Conservation (phyloP, 1,140 invertebrate species). For the Nixonia krombeini region DNA sequence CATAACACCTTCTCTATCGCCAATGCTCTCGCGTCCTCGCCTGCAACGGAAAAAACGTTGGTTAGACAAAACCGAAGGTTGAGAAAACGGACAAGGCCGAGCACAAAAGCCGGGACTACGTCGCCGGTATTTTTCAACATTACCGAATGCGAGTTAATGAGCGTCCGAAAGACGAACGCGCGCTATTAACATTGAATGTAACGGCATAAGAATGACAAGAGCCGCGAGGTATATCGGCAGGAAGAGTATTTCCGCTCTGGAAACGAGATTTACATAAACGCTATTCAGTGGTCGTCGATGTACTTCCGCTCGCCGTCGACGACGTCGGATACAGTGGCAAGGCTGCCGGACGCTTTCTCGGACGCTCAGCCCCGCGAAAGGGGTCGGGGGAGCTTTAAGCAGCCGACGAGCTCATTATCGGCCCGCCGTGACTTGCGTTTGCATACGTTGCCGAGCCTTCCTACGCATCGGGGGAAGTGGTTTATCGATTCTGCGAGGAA, state of each 20-base stretch:
- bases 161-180: slow-evolving; percentile 31
- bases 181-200: slow-evolving; percentile 62
- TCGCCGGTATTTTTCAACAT: slow-evolving; percentile 20
- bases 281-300: slow-evolving; percentile 65
- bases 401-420: not conserved
- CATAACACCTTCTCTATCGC: slow-evolving; percentile 72
- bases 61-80: slow-evolving; percentile 22
- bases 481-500: no score
- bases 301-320: slow-evolving; percentile 54
- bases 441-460: no score
- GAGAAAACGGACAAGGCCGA: slow-evolving; percentile 22
- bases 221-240: slow-evolving; percentile 53
- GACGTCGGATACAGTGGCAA: not conserved
- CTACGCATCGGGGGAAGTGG: no score
- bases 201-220: slow-evolving; percentile 56
- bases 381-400: not conserved
- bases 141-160: slow-evolving; percentile 15
- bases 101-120: no score
- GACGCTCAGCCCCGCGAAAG: not conserved
- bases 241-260: slow-evolving; percentile 64
- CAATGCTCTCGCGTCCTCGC: slow-evolving; percentile 14
- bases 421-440: not conserved
- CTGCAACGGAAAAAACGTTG: no score
- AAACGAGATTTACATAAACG: slow-evolving; percentile 65
- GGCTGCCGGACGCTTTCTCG: not conserved